Percentiles rank a stretch among this genome's conserved stretches.
These are phyloP conservation scores for Tenthredo notha DNA, from an alignment of 2,888 invertebrate species.

Conservation along the genomic window DNA sequence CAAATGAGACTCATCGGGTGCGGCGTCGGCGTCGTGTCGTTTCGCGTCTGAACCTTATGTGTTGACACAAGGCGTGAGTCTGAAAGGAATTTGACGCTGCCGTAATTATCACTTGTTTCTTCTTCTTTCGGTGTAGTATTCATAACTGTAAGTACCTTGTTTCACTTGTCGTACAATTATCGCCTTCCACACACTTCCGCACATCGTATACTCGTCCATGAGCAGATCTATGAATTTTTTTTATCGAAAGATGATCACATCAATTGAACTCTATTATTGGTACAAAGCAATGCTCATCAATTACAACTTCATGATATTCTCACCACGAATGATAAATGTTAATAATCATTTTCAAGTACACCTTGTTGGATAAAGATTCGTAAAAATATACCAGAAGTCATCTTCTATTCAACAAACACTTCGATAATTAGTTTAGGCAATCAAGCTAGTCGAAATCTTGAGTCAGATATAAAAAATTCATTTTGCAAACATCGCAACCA, in stretches of 20 bases:
- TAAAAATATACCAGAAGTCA: neutral
- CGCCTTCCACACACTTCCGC: neutral
- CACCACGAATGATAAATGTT: no score
- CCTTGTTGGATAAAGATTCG: no score
- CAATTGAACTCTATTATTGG: neutral
- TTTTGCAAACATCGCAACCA: neutral
- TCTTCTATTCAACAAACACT: neutral
- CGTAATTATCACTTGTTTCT: slow-evolving; percentile 13
- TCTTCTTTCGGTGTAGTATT: neutral
- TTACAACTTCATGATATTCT: neutral
- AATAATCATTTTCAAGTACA: no score
- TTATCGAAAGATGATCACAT: neutral
- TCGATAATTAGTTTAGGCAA: neutral
- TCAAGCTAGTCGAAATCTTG: neutral
- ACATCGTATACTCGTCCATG: neutral
- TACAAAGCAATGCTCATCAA: neutral
- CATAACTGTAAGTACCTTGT: neutral
- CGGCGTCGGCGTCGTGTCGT: neutral
- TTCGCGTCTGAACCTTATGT: neutral
- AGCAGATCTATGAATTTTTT: neutral
- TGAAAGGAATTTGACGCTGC: slow-evolving; percentile 21
- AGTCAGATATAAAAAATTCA: neutral
- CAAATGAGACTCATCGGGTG: slow-evolving; percentile 21
- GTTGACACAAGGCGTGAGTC: slow-evolving; percentile 24
- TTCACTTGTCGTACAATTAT: neutral